A percentile compares a stretch with the other conserved stretches of the same genome.
phyloP scores from a whole-genome alignment of 37 sponge, comb jelly and placozoan species.

The Chondrilla cf. caribensis region DNA sequence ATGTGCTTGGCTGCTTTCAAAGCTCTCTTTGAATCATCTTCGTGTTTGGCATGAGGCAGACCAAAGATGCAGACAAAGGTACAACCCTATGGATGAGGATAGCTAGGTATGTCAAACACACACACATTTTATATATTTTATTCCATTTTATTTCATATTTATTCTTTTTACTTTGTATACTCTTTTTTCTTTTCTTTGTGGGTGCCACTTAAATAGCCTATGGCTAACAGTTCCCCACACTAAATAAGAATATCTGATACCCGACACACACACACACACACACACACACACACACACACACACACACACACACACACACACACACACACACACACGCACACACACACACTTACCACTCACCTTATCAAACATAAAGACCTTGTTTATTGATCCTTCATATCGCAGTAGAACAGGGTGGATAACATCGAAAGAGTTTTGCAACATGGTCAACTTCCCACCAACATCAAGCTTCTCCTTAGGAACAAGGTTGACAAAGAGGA shows the following conservation, averaged over 20 bases:
- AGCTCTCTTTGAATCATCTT: constrained; percentile 77
- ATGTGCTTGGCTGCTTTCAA: constrained; percentile 69
- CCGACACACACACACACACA: too few species aligned
- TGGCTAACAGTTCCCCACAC: too few species aligned
- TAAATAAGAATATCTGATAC: too few species aligned
- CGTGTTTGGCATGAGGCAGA: constrained; percentile 83
- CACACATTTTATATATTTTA: background rate
- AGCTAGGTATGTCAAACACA: background rate
- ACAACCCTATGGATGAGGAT: constrained; percentile 58
- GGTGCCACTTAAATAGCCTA: too few species aligned
- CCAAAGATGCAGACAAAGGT: constrained; percentile 94
- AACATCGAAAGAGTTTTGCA: constrained; percentile 61
- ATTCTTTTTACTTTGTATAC: too few species aligned
- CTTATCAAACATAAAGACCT: constrained; percentile 96
- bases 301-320: too few species aligned
- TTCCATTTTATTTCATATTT: too few species aligned
- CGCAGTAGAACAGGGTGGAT: constrained; percentile 40
- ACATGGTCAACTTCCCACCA: constrained; percentile 33
- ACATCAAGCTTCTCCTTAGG: constrained; percentile 30
- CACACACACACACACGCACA: background rate
- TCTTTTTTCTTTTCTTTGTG: too few species aligned
- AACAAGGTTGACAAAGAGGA: constrained; percentile 83
- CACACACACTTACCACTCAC: constrained; percentile 12
- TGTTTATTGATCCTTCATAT: constrained; percentile 80
- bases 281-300: too few species aligned